phyloP scores from a whole-genome alignment of 2,797 vertebrate genomes.

The Leptatherina wallacei region DNA sequence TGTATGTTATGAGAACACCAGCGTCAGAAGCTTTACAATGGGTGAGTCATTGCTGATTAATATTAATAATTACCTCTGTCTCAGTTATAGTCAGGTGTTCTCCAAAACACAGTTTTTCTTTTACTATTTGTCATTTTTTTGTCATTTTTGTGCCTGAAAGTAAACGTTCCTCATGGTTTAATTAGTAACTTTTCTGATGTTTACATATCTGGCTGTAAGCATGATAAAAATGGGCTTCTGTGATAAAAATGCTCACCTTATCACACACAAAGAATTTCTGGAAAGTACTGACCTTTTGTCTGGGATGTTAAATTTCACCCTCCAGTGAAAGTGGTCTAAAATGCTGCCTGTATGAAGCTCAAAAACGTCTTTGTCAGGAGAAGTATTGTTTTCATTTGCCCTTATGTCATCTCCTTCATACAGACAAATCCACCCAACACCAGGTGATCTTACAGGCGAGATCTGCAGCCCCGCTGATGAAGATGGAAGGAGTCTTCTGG shows the following conservation, averaged over 20 bases:
- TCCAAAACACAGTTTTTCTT: no score
- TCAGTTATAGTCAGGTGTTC: background rate
- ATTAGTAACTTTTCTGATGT: background rate
- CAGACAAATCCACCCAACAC: slow-evolving; percentile 90
- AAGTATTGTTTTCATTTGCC: background rate
- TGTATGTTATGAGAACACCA: slow-evolving; percentile 87
- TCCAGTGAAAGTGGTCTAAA: background rate
- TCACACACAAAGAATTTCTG: background rate
- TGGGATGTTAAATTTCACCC: background rate
- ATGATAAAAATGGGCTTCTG: background rate
- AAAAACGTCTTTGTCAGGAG: background rate
- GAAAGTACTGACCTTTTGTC: background rate
- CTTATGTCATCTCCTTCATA: slow-evolving; percentile 17
- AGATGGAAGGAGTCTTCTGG: slow-evolving; percentile 84
- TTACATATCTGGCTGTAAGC: background rate
- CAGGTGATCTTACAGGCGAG: slow-evolving; percentile 88
- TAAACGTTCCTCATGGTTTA: background rate
- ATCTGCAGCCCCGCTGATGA: slow-evolving; percentile 77
- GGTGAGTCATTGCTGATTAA: slow-evolving; percentile 80
- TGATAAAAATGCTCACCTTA: background rate
- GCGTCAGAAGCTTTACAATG: slow-evolving; percentile 81
- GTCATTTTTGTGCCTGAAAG: background rate
- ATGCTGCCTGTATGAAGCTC: background rate
- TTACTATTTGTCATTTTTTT: accelerated
- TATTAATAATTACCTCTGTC: background rate